Conservation (phyloP, 2,888 invertebrate species). For the Cosmopolites sordidus region DNA sequence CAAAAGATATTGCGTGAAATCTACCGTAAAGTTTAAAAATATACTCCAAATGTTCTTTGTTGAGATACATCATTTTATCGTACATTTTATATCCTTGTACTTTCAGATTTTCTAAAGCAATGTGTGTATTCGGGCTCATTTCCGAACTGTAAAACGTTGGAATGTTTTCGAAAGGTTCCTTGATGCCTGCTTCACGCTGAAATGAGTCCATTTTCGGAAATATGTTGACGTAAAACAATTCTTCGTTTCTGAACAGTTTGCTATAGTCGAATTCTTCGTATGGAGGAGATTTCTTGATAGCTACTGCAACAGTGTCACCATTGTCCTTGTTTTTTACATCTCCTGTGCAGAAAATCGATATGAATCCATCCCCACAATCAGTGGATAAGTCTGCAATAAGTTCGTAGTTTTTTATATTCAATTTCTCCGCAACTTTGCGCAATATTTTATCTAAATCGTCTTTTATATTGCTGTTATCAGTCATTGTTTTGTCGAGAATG, state of each 20-base stretch:
- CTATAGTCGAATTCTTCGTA: background rate
- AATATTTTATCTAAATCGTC: constrained; percentile 4
- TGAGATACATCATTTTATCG: constrained; percentile 11
- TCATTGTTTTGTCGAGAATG: background rate
- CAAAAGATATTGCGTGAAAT: constrained; percentile 18
- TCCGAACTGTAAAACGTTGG: background rate
- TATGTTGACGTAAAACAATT: constrained; percentile 12
- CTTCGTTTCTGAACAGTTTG: constrained; percentile 11
- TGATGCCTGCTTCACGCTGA: background rate
- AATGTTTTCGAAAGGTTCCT: constrained; percentile 11
- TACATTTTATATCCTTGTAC: constrained; percentile 8
- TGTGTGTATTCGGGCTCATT: background rate
- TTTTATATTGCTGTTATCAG: background rate
- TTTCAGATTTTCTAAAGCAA: constrained; percentile 12
- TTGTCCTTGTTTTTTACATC: constrained; percentile 10
- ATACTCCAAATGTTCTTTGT: constrained; percentile 9
- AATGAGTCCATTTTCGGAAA: constrained; percentile 7
- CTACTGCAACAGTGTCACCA: constrained; percentile 7
- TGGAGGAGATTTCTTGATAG: constrained; percentile 10
- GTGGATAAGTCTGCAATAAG: background rate
- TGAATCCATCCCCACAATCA: constrained; percentile 8
- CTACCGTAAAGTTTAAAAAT: constrained; percentile 16
- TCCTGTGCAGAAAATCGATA: constrained; percentile 5
- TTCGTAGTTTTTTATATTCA: constrained; percentile 8
- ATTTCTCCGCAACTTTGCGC: constrained; percentile 2